Evolutionary conservation across 2,888 invertebrate genomes (phyloP).

Genomic region (Anarsia innoxiella): DNA sequence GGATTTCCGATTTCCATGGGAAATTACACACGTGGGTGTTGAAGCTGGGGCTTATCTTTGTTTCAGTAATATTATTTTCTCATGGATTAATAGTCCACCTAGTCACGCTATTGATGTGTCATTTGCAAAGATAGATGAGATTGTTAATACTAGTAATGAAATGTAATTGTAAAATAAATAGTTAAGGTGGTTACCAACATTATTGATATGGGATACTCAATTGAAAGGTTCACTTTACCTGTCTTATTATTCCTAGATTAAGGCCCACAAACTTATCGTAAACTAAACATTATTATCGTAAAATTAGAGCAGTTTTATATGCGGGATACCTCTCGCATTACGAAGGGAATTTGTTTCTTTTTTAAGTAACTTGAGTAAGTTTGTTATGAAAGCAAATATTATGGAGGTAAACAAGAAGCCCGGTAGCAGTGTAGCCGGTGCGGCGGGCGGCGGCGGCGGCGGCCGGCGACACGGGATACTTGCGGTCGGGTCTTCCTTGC

Average conservation of each 20-base stretch:
- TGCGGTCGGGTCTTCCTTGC: conserved; percentile 41
- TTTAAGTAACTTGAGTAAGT: conserved; percentile 35
- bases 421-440: conserved; percentile 42
- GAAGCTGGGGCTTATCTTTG: conserved; percentile 44
- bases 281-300: too few relatives aligned
- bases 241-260: too few relatives aligned
- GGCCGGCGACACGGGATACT: conserved; percentile 39
- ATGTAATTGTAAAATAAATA: too few relatives aligned
- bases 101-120: conserved; percentile 36
- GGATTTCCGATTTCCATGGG: conserved; percentile 67
- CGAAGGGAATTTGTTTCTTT: not conserved
- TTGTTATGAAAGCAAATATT: conserved; percentile 52
- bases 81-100: conserved; percentile 40
- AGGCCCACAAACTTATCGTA: too few relatives aligned
- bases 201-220: too few relatives aligned
- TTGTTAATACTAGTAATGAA: too few relatives aligned
- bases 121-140: conserved; percentile 13
- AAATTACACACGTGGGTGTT: conserved; percentile 32
- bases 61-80: conserved; percentile 46
- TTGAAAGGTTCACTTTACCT: too few relatives aligned
- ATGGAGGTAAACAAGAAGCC: conserved; percentile 46
- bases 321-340: too few relatives aligned
- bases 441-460: conserved; percentile 17
- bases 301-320: too few relatives aligned
- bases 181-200: too few relatives aligned